Evolutionary conservation across 2,797 vertebrate genomes (phyloP), one percentile per base, ranked within the genome.

Genomic region (Fringilla coelebs): DNA sequence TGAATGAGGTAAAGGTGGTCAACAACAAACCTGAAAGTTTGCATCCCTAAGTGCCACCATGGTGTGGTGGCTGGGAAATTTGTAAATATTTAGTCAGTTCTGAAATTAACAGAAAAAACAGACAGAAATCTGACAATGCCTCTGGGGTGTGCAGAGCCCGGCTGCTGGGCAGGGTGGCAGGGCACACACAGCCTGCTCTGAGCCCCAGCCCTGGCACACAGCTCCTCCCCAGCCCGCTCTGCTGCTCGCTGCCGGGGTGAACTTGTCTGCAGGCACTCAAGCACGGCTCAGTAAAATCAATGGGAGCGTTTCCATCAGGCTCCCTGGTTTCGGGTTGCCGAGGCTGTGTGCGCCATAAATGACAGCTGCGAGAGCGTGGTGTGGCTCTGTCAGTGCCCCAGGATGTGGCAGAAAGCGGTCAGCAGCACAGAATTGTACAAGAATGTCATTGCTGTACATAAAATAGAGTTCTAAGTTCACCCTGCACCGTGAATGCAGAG

Each of bases 131-230:
- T 11, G n/a, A 8, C 2, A 1, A 28, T 5, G 46, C 3, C 25
- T 36, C 4, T 40, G 6, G 7, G 73, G 36, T 11, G 3, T 49
- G 58, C 66, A 67, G 77, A 49, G 41, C 36, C 51, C 7, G 72
- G 19, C 75, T 15, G 68, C 40, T 41, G 0, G 0, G 34, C 12
- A 6, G 29, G 7, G 45, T 9, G 45, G 66, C 54, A 32, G 1
- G 2, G 61, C 76, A 49, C 4, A 1, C 43, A 2, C 52, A n/a
- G 34, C 28, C 49, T 14, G 25, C 78, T 10, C 71, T 0, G 0
- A 41, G 16, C 5, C 1, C 29, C 22, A 43, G 6, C 32, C 10
- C 48, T 28, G 76, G 61, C 40, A 55, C 25, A 5, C 51, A 9
- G 72, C 73, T 62, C 45, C 58, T 81, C 36, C 52, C 3, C 5